Evolutionary conservation across 2,797 vertebrate species (phyloP).

Genomic region (Myotis myotis): DNA sequence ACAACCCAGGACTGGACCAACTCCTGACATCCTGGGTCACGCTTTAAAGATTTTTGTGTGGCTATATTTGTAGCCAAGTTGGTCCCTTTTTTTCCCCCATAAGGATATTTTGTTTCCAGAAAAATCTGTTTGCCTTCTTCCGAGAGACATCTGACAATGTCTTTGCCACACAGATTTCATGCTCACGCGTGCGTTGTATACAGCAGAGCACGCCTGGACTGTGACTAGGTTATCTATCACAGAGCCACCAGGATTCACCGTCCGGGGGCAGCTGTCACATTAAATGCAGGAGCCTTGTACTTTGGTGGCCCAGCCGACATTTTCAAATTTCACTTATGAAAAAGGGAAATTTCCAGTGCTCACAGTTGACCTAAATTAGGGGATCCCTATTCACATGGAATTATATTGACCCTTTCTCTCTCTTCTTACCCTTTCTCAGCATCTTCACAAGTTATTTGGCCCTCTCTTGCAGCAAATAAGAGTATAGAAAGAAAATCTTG

Average conservation of each 20-base stretch:
- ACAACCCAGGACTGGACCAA: background rate
- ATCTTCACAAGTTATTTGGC: background rate
- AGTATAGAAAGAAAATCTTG: background rate
- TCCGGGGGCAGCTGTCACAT: background rate
- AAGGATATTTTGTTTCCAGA: slow-evolving; percentile 3
- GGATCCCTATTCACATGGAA: background rate
- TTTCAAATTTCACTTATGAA: slow-evolving; percentile 6
- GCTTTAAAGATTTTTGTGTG: slow-evolving; percentile 7
- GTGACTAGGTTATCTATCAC: background rate
- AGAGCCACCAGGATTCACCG: background rate
- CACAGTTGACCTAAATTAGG: background rate
- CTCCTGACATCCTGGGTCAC: slow-evolving; percentile 21
- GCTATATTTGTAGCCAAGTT: background rate
- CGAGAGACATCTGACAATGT: slow-evolving; percentile 37
- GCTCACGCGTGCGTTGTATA: background rate
- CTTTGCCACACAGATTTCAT: background rate
- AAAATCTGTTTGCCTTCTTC: slow-evolving; percentile 15
- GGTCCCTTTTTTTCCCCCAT: background rate
- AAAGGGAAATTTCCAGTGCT: background rate
- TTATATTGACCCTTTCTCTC: background rate
- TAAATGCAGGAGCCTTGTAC: background rate
- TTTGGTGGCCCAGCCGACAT: background rate
- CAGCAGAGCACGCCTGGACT: background rate
- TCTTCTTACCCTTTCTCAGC: background rate
- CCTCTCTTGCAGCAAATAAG: background rate